These are phyloP conservation scores for Monodelphis domestica DNA, from an alignment of 2,797 vertebrate genomes.

Conservation along the genomic window DNA sequence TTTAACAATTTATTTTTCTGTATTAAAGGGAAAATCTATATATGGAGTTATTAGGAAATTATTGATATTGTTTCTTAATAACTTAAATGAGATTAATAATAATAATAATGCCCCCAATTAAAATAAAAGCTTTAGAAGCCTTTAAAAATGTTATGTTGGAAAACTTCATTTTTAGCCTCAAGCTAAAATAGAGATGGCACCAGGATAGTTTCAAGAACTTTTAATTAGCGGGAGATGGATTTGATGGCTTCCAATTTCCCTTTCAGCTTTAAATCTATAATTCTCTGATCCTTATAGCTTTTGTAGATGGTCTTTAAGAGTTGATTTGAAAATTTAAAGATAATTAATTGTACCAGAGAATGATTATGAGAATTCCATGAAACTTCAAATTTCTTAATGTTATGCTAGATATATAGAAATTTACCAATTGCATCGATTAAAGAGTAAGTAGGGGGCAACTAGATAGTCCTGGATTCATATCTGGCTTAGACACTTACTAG, in stretches of 20 bases:
- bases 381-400: background rate
- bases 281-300: background rate
- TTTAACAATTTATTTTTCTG: background rate
- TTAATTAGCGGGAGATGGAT: background rate
- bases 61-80: background rate
- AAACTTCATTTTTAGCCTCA: background rate
- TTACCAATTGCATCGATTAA: background rate
- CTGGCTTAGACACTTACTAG: too few relatives aligned
- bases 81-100: background rate
- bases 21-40: background rate
- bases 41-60: background rate
- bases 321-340: background rate
- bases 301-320: background rate
- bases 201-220: background rate
- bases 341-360: background rate
- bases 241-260: background rate
- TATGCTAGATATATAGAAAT: constrained; percentile 15
- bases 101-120: background rate
- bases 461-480: too few relatives aligned
- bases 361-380: constrained; percentile 8
- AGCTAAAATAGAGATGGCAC: background rate
- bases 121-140: background rate
- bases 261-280: background rate
- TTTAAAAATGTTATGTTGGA: background rate
- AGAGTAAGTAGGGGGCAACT: too few relatives aligned